Evolutionary conservation across 2,888 invertebrate genomes (phyloP).

Genomic region (Syrista parreyssii): DNA sequence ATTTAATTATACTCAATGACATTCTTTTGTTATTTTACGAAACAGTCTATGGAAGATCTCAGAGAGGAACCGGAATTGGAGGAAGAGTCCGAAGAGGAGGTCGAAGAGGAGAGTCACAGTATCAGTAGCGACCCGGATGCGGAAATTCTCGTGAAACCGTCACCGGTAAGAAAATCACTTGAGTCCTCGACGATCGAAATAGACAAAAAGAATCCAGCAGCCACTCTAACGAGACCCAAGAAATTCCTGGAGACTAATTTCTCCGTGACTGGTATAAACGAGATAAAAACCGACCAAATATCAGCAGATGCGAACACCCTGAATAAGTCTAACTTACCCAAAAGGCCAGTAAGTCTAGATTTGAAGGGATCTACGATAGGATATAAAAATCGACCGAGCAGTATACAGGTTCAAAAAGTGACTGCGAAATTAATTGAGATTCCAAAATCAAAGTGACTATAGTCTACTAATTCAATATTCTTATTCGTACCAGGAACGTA

Average conservation of each 20-base stretch:
- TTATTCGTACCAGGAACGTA: background rate
- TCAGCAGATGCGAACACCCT: background rate
- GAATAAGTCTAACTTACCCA: slow-evolving; percentile 13
- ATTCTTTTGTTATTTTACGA: slow-evolving; percentile 3
- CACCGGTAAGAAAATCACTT: slow-evolving; percentile 49
- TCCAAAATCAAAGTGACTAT: slow-evolving; percentile 15
- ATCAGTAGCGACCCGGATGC: slow-evolving; percentile 28
- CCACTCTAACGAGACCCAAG: background rate
- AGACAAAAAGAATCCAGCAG: background rate
- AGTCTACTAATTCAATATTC: background rate
- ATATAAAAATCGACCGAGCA: slow-evolving; percentile 41
- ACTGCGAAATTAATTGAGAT: slow-evolving; percentile 48
- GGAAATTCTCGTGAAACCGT: slow-evolving; percentile 43
- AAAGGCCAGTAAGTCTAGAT: slow-evolving; percentile 53
- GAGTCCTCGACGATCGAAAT: background rate
- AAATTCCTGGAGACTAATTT: slow-evolving; percentile 54
- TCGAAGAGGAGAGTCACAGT: slow-evolving; percentile 45
- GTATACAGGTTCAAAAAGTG: slow-evolving; percentile 47
- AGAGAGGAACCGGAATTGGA: slow-evolving; percentile 63
- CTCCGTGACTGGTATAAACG: slow-evolving; percentile 55
- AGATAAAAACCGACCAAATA: slow-evolving; percentile 49
- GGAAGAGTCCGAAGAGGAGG: slow-evolving; percentile 61
- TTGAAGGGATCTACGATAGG: slow-evolving; percentile 39
- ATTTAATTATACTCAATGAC: background rate
- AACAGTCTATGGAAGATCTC: slow-evolving; percentile 63